Conservation (phyloP, 2,888 invertebrate species). For the Callyntrura sp. region DNA sequence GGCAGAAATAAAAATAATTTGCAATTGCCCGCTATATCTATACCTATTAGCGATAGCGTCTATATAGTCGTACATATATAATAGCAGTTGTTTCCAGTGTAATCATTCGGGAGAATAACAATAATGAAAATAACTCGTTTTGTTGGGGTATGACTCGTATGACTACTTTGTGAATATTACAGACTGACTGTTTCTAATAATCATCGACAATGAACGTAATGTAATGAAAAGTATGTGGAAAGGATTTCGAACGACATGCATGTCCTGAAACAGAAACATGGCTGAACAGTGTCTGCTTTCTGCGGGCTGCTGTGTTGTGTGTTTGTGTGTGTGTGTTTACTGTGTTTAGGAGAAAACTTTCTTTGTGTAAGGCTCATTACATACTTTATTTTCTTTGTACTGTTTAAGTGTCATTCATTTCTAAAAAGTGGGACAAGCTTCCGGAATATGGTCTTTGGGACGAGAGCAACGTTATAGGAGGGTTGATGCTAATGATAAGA, state of each 20-base stretch:
- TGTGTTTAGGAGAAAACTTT: neutral
- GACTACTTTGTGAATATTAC: no score
- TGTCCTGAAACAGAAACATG: neutral
- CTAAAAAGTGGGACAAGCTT: constrained; percentile 22
- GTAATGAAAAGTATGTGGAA: constrained; percentile 27
- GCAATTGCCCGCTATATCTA: no score
- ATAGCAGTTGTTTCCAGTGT: constrained; percentile 2
- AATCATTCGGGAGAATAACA: constrained; percentile 6
- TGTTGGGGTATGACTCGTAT: neutral
- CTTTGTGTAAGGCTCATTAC: constrained; percentile 7
- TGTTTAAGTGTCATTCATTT: constrained; percentile 48
- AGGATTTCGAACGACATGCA: neutral
- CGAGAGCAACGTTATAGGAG: neutral
- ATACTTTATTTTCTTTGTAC: constrained; percentile 32
- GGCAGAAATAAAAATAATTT: no score
- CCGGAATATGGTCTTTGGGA: neutral
- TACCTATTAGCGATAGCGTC: no score
- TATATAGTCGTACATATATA: no score
- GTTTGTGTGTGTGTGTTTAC: neutral
- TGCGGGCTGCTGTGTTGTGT: no score
- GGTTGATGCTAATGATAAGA: neutral
- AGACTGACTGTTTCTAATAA: neutral
- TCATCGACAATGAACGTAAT: neutral
- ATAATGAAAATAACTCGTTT: constrained; percentile 12
- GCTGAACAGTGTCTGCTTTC: no score